Evolutionary conservation across 1,140 invertebrate genomes (phyloP), one percentile per base, ranked within the genome.

Genomic region (Papilio xuthus): DNA sequence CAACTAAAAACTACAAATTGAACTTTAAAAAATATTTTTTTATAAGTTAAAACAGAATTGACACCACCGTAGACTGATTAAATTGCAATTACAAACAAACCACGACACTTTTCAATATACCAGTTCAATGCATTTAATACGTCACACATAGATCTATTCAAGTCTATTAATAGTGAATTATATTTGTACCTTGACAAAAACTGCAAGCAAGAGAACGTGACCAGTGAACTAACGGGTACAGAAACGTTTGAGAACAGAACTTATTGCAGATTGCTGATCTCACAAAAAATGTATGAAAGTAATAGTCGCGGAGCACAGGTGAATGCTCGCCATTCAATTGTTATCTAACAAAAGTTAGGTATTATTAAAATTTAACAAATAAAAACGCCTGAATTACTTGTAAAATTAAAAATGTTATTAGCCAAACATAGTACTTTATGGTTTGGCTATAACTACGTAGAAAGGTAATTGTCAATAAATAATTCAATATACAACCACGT

Each of bases 171-270:
- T 67, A 67, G 13, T 67, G 60, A 28, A 28, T 60, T 60, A 60
- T 26, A 67, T 67, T 28, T 67, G 28, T 67, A 67, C 60, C 60
- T 67, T 67, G 26, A 67, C 10, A 67, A 67, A 67, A 67, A 67
- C 60, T 67, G 60, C 60, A 67, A 67, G 60, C 56, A 60, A 67
- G 60, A 67, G 60, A 67, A 67, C 60, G 60, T 67, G 60, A 67
- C 15, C 26, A 15, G 13, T 26, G 60, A 67, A 67, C 60, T 67
- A 67, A 67, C 60, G 60, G 60, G 15, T 23, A 12, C 26, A 32
- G 60, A 67, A 28, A 67, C 60, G 15, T 32, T 67, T 67, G 8
- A 18, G 23, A 28, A 28, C 60, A 32, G 60, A 67, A 67, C 60
- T 28, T 26, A 26, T 12, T 1, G 26, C 60, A 32, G 60, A 67